Percentiles rank a stretch among this genome's conserved stretches.
phyloP scores from a whole-genome alignment of 1,140 invertebrate species.

The Scaptodrosophila lebanonensis region DNA sequence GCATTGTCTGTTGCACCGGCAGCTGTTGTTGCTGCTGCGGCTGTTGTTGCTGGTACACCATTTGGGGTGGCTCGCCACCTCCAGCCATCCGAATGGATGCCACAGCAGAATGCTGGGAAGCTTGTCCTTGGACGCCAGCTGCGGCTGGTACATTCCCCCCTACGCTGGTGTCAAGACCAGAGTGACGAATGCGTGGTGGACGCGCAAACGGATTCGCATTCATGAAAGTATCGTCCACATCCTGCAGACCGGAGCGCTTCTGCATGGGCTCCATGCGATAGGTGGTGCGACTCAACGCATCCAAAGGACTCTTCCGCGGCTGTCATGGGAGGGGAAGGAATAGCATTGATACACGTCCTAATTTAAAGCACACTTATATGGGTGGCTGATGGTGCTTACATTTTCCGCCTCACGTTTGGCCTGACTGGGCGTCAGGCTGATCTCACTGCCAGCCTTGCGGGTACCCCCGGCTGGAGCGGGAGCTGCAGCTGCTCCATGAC shows the following conservation, averaged over 20 bases:
- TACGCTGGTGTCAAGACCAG: conserved; percentile 31
- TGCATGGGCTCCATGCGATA: conserved; percentile 49
- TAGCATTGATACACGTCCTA: no score
- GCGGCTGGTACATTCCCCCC: conserved; percentile 1
- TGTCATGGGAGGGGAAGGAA: conserved; percentile 9
- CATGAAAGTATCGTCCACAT: conserved; percentile 64
- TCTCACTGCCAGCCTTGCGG: conserved; percentile 51
- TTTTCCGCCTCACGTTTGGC: conserved; percentile 41
- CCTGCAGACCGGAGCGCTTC: conserved; percentile 68
- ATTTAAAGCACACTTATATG: not conserved
- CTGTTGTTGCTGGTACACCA: conserved; percentile 3
- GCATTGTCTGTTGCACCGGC: not conserved
- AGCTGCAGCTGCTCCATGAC: conserved; percentile 11
- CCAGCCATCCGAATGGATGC: conserved; percentile 27
- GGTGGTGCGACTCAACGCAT: conserved; percentile 53
- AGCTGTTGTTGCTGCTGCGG: not conserved
- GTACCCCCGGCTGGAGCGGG: conserved; percentile 6
- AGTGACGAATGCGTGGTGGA: conserved; percentile 41
- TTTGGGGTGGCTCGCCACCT: conserved; percentile 34
- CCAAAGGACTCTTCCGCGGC: conserved; percentile 61
- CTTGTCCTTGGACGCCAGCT: not conserved
- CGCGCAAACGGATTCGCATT: conserved; percentile 58
- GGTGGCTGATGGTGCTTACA: no score
- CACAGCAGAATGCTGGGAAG: no score
- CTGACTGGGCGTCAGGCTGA: conserved; percentile 68